Base-by-base conservation (phyloP, 1,140 invertebrate genomes). In the Cylas formicarius region DNA sequence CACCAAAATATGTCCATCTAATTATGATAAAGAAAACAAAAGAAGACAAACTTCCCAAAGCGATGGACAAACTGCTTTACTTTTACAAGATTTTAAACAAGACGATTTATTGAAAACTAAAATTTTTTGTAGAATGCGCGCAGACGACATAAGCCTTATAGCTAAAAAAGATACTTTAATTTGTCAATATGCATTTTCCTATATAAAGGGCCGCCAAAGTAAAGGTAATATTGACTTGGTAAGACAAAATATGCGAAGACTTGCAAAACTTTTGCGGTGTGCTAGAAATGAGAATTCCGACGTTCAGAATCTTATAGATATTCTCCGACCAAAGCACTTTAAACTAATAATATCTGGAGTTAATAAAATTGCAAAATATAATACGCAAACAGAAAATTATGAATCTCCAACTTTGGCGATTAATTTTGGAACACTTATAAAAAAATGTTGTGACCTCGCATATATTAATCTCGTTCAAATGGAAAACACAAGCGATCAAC, bases 1-100 rank as follows among this genome's bases (percentile, higher is more conserved):
- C 17, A 45, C 33, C 14, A 50, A 50, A 23, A 27, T 7, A 46
- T 50, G 44, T 42, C 19, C 40, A 40, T 40, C 24, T 31, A 40
- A 40, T 16, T 29, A 40, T 40, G 37, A 40, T 16, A 32, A 40
- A n/a, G 40, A 42, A 31, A 38, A 37, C 16, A 27, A 22, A 44
- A 48, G 2, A 48, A 1, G n/a, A n/a, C n/a, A n/a, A n/a, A n/a
- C n/a, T n/a, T n/a, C n/a, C n/a, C n/a, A n/a, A n/a, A n/a, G n/a
- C n/a, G n/a, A n/a, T n/a, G n/a, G n/a, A n/a, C 29, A 42, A 42
- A 42, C 27, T 13, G 22, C 27, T 11, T 33, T 42, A 20, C 22
- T 42, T 19, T 9, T 42, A 13, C 19, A 31, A 29, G 22, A 10
- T n/a, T n/a, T 42, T 5, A 34, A 42, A 33, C 28, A 42, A 19